Conservation (phyloP, 2,113 vertebrate genomes). For the Pelmatolapia mariae region DNA sequence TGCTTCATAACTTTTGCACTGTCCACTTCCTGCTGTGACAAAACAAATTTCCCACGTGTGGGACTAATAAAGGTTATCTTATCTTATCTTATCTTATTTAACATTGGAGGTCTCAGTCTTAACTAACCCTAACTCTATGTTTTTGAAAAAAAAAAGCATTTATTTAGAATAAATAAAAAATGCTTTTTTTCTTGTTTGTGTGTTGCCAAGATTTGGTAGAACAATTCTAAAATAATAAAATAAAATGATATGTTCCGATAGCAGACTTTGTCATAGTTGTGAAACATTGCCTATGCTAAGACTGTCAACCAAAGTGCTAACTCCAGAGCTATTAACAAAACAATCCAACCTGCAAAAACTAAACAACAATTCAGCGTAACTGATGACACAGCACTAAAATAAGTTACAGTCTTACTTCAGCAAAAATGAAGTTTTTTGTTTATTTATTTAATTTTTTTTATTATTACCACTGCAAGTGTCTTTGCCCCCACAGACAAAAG, state of each 20-base stretch:
- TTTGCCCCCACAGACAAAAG: slow-evolving; percentile 11
- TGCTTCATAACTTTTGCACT: too few relatives aligned
- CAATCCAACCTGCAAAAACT: neutral
- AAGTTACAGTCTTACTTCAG: neutral
- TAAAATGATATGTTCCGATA: neutral
- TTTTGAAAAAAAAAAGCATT: neutral
- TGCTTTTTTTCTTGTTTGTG: fast-evolving
- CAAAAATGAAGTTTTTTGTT: neutral
- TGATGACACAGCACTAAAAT: neutral
- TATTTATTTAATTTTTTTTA: neutral
- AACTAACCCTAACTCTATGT: neutral
- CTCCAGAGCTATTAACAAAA: neutral
- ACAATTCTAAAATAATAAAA: neutral
- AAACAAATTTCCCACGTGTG: too few relatives aligned
- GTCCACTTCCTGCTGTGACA: too few relatives aligned
- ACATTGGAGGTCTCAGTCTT: neutral
- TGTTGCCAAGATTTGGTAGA: neutral
- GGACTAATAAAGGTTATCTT: too few relatives aligned
- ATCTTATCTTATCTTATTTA: too few relatives aligned
- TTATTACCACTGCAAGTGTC: neutral
- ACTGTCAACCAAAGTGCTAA: neutral
- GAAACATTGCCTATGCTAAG: neutral
- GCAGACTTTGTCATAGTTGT: neutral
- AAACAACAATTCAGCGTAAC: neutral
- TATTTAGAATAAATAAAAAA: neutral